These are phyloP conservation scores for Deroplatys truncata DNA, from an alignment of 2,888 invertebrate genomes.

Conservation along the genomic window DNA sequence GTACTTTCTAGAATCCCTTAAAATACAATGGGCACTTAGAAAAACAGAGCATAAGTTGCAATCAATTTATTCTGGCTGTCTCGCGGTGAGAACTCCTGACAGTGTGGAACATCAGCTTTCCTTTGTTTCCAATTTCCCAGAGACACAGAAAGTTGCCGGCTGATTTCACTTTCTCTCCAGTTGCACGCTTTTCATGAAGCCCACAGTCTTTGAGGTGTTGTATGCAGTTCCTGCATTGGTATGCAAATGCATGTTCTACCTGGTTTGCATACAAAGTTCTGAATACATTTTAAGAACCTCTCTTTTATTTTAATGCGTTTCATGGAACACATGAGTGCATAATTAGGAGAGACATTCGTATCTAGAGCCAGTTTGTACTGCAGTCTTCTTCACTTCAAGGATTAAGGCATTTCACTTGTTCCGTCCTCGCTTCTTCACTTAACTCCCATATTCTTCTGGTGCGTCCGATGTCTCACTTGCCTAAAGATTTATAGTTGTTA, in stretches of 20 bases:
- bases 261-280: background rate
- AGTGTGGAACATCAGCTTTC: background rate
- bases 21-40: background rate
- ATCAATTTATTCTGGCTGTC: background rate
- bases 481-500: too few relatives aligned
- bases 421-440: too few relatives aligned
- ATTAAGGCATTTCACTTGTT: too few relatives aligned
- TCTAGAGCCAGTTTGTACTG: too few relatives aligned
- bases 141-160: background rate
- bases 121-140: background rate
- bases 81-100: background rate
- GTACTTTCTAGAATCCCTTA: background rate
- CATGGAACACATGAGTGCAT: too few relatives aligned
- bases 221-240: background rate
- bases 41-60: background rate
- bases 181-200: background rate
- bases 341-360: too few relatives aligned
- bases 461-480: too few relatives aligned
- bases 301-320: too few relatives aligned
- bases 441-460: too few relatives aligned
- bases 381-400: too few relatives aligned
- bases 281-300: too few relatives aligned
- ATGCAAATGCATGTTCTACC: too few relatives aligned
- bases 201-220: background rate
- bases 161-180: background rate